Evolutionary conservation across 2,888 invertebrate species (phyloP).

Genomic region (Conistra vaccinii): DNA sequence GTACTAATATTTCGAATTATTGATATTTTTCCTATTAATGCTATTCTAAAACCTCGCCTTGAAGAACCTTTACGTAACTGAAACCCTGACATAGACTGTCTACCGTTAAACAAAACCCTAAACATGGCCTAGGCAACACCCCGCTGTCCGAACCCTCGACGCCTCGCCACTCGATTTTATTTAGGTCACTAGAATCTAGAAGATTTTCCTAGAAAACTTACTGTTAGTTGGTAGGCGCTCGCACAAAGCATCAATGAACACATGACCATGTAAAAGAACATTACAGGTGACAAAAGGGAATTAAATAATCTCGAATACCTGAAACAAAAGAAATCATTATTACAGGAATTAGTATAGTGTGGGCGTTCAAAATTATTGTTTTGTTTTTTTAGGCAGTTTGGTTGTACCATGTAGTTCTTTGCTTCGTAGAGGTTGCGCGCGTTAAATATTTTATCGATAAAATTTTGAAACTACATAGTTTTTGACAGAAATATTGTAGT

Average conservation of each 20-base stretch:
- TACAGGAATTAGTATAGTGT: slow-evolving; percentile 34
- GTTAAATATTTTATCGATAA: slow-evolving; percentile 61
- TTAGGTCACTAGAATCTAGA: not conserved
- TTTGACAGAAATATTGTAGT: slow-evolving; percentile 2
- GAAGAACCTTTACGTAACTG: too few species aligned
- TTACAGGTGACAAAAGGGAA: slow-evolving; percentile 84
- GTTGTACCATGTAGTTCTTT: slow-evolving; percentile 36
- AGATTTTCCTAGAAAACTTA: slow-evolving; percentile 65
- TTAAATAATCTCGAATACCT: slow-evolving; percentile 83
- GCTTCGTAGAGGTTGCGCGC: slow-evolving; percentile 56
- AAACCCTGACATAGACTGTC: not conserved
- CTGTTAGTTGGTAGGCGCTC: slow-evolving; percentile 84
- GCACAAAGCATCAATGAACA: slow-evolving; percentile 84
- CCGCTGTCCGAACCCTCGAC: not conserved
- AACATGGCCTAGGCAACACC: not conserved
- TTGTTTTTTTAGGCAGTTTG: slow-evolving; percentile 56
- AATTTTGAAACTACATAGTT: slow-evolving; percentile 7
- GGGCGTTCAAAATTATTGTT: slow-evolving; percentile 63
- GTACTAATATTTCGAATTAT: not conserved
- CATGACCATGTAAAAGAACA: slow-evolving; percentile 85
- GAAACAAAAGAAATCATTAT: slow-evolving; percentile 50
- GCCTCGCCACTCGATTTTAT: not conserved
- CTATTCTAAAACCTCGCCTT: not conserved
- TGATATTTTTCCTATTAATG: not conserved
- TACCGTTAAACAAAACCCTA: too few species aligned